These are phyloP conservation scores for Polyploca ridens DNA, from an alignment of 2,888 invertebrate species.

Conservation along the genomic window DNA sequence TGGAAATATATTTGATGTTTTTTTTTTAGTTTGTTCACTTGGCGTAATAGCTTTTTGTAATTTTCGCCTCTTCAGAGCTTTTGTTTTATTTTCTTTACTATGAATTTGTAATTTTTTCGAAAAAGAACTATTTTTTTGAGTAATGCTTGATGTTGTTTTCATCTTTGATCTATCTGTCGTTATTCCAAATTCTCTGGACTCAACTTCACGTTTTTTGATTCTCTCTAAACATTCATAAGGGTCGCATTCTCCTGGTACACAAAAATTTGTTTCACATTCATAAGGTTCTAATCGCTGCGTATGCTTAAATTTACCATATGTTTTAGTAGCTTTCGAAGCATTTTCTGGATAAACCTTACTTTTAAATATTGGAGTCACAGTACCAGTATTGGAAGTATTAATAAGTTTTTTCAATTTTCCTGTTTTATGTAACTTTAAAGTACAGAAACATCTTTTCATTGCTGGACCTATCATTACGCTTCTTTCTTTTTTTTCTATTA, in stretches of 20 bases:
- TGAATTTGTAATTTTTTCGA: neutral
- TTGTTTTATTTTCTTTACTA: conserved; percentile 1
- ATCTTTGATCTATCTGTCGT: conserved; percentile 22
- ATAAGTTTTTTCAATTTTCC: conserved; percentile 12
- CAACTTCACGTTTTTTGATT: conserved; percentile 22
- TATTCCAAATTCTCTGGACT: conserved; percentile 25
- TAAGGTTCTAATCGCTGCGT: conserved; percentile 34
- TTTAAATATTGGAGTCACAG: conserved; percentile 17
- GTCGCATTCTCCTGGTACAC: conserved; percentile 47
- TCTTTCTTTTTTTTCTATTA: conserved; percentile 17
- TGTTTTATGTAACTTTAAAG: conserved; percentile 31
- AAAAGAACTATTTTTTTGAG: neutral
- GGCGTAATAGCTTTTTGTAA: conserved; percentile 16
- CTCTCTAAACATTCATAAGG: conserved; percentile 40
- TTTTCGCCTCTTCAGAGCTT: neutral
- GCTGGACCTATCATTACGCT: conserved; percentile 19
- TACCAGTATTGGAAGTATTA: conserved; percentile 17
- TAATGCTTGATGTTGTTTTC: conserved; percentile 27
- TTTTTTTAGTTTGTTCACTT: conserved; percentile 16
- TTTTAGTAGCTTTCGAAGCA: conserved; percentile 22
- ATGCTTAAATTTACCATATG: conserved; percentile 20
- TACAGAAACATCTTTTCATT: conserved; percentile 36
- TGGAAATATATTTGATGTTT: conserved; percentile 12
- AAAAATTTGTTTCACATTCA: conserved; percentile 48
- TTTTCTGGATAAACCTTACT: conserved; percentile 8